A percentile compares a stretch with the other conserved stretches of the same genome.
These are phyloP conservation scores for Tragopan temminckii DNA, from an alignment of 2,797 vertebrate species.

Conservation along the genomic window DNA sequence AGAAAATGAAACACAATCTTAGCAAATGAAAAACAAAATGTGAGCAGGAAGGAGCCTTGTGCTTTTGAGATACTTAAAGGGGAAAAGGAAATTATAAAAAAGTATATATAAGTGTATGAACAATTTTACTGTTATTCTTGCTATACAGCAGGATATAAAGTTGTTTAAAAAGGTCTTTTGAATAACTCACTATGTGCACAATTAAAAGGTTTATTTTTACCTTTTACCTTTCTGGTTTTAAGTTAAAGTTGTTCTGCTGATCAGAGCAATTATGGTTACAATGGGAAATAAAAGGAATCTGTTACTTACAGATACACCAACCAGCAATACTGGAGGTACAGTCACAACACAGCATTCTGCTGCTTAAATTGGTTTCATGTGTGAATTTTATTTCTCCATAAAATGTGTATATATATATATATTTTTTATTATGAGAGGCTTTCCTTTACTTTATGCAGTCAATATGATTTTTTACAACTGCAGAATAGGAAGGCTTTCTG, in stretches of 20 bases:
- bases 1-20: background rate
- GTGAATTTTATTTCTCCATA: constrained; percentile 18
- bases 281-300: constrained; percentile 1
- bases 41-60: background rate
- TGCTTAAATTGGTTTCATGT: constrained; percentile 19
- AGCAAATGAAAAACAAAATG: background rate
- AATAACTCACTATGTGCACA: background rate
- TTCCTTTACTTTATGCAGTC: background rate
- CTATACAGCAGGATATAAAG: background rate
- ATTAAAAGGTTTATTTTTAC: constrained; percentile 21
- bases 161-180: background rate
- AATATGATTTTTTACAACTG: background rate
- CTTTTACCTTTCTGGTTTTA: constrained; percentile 18
- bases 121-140: constrained; percentile 14
- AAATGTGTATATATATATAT: background rate
- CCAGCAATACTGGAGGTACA: background rate
- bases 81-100: background rate
- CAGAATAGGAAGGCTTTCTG: background rate
- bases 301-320: background rate
- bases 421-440: background rate
- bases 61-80: background rate
- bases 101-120: background rate
- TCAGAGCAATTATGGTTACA: constrained; percentile 10
- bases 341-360: background rate
- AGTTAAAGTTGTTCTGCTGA: background rate